Evolutionary conservation across 2,888 invertebrate species (phyloP), one percentile per base, ranked within the genome.

Genomic region (Drosophila barbarae): DNA sequence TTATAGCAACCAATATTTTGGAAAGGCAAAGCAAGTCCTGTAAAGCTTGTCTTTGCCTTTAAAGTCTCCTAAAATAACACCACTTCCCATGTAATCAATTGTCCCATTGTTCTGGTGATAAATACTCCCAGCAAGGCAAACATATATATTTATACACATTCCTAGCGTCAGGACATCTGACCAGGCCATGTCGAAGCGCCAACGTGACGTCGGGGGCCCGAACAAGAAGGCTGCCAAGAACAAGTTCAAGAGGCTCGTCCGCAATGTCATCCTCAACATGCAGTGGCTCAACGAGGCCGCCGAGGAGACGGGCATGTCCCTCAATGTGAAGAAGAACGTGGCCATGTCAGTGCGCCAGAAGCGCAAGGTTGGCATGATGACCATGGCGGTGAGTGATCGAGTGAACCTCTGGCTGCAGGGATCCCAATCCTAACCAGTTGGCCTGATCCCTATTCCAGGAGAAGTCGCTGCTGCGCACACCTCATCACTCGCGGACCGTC

Each of bases 401-500:
- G 26, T 26, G 26, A 26, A 7, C 26, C 3, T 23, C n/a, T n/a
- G 8, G 9, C 13, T 21, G 13, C n/a, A 8, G 8, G 12, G 21
- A 41, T 23, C 13, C 23, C 13, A 21, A 39, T 38, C 10, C 18
- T 2, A 2, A 21, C 21, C 18, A 13, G 21, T 7, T 10, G 5
- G 23, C 23, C 23, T 26, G 4, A 41, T 8, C 1, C 2, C 2
- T 2, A 26, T 81, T 80, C 32, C 75, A 93, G 92, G 93, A 93
- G 76, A 93, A 93, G 90, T 89, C 91, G 0, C 87, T 93, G 13
- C 86, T 94, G 36, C 92, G 91, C 55, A 93, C 92, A 71, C 90
- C 90, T 3, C 90, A 90, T 2, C 81, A 87, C 56, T 87, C 90
- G n/a, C 89, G 94, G 50, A 91, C 92, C 3, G 90, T 92, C 0